phyloP scores from a whole-genome alignment of 2,888 invertebrate species.

The Timandra comae region DNA sequence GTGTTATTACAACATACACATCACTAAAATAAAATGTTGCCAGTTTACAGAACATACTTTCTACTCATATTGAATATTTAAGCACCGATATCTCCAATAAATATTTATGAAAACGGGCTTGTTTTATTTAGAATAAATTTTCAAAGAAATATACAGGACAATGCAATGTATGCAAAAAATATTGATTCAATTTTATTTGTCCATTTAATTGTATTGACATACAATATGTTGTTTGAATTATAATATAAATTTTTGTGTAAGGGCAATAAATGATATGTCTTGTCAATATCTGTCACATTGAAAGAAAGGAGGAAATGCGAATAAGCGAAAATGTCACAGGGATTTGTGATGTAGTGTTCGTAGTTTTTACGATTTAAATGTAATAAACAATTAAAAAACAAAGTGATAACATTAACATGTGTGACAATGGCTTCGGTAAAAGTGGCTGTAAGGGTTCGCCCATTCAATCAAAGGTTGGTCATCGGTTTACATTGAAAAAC shows the following conservation, averaged over 20 bases:
- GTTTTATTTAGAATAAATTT: no score
- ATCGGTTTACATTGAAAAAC: constrained; percentile 19
- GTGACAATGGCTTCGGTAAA: constrained; percentile 91
- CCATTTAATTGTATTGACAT: no score
- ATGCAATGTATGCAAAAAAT: no score
- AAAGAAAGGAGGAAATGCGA: constrained; percentile 4
- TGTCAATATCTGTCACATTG: constrained; percentile 14
- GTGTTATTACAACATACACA: no score
- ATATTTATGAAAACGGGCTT: no score
- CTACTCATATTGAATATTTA: no score
- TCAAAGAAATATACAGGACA: no score
- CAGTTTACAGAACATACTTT: no score
- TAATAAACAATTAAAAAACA: constrained; percentile 45
- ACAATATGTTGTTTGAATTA: no score
- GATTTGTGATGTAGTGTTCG: constrained; percentile 47
- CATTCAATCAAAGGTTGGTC: constrained; percentile 89
- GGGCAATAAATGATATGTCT: not conserved
- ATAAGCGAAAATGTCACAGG: constrained; percentile 46
- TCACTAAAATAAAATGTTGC: no score
- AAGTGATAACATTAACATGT: constrained; percentile 65
- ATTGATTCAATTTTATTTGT: no score
- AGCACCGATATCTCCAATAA: no score
- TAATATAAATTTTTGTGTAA: constrained; percentile 51
- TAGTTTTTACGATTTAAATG: constrained; percentile 51
- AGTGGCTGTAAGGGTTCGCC: constrained; percentile 93